phyloP scores from a whole-genome alignment of 2,888 invertebrate genomes.

The Nephrotoma guestfalica region DNA sequence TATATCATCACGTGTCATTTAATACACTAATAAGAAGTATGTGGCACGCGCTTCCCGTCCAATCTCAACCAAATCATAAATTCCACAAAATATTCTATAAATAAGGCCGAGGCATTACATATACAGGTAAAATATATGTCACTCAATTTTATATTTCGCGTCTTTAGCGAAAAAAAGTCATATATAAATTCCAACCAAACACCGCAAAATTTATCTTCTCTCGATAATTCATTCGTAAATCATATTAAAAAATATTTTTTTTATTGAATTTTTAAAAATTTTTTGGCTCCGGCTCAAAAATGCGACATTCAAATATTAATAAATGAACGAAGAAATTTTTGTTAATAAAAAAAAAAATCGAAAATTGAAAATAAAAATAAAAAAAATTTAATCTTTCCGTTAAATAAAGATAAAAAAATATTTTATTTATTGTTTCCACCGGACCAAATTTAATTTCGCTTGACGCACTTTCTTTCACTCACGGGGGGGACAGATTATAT shows the following conservation, averaged over 20 bases:
- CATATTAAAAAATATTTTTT: background rate
- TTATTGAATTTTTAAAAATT: background rate
- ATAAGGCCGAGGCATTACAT: too few species aligned
- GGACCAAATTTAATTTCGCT: background rate
- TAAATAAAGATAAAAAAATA: background rate
- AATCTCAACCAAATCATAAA: background rate
- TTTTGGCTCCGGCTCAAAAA: background rate
- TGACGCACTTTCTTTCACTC: background rate
- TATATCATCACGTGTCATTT: background rate
- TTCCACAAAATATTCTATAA: background rate
- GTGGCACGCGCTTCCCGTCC: background rate
- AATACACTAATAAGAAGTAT: background rate
- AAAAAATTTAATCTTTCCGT: background rate
- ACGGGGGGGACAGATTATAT: background rate
- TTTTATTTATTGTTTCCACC: background rate
- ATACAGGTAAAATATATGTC: background rate
- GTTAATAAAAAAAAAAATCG: background rate
- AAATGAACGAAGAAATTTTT: background rate
- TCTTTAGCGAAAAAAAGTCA: background rate
- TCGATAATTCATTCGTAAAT: background rate
- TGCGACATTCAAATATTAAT: background rate
- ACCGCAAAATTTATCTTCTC: background rate
- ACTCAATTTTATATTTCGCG: background rate
- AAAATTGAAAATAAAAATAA: background rate
- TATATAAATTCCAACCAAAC: background rate